Conservation (phyloP, 2,113 vertebrate genomes). For the Sinocyclocheilus maitianheensis region DNA sequence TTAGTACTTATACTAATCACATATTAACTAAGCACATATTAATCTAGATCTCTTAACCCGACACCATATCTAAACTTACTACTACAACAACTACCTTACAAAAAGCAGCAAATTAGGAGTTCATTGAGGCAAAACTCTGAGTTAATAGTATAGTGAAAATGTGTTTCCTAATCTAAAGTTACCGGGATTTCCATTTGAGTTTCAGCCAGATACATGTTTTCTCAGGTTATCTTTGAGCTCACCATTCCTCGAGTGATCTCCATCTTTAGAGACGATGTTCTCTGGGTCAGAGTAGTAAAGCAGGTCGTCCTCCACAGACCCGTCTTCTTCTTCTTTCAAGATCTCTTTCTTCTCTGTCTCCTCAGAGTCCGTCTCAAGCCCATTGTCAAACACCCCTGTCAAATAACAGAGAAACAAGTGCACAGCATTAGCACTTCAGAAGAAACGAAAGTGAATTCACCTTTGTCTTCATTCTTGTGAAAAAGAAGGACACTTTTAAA, state of each 20-base stretch:
- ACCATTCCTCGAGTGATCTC: constrained; percentile 86
- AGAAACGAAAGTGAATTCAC: neutral
- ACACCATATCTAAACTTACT: no score
- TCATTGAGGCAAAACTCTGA: no score
- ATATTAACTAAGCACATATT: no score
- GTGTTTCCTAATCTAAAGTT: neutral
- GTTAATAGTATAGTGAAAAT: no score
- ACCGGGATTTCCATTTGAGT: neutral
- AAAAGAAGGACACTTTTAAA: no score
- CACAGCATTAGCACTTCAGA: neutral
- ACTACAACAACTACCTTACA: no score
- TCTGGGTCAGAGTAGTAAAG: constrained; percentile 78
- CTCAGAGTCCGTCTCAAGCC: constrained; percentile 80
- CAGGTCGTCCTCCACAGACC: constrained; percentile 78
- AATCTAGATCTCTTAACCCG: no score
- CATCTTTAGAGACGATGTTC: constrained; percentile 80
- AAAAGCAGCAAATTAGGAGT: no score
- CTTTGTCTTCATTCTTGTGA: neutral
- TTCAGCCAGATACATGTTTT: neutral
- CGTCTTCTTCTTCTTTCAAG: constrained; percentile 55
- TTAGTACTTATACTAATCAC: no score
- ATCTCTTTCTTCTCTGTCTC: constrained; percentile 80
- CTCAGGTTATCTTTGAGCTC: constrained; percentile 49
- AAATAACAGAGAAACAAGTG: constrained; percentile 41
- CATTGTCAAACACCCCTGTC: constrained; percentile 81